phyloP scores from a whole-genome alignment of 2,113 vertebrate genomes.

The Megaceryle torquata region DNA sequence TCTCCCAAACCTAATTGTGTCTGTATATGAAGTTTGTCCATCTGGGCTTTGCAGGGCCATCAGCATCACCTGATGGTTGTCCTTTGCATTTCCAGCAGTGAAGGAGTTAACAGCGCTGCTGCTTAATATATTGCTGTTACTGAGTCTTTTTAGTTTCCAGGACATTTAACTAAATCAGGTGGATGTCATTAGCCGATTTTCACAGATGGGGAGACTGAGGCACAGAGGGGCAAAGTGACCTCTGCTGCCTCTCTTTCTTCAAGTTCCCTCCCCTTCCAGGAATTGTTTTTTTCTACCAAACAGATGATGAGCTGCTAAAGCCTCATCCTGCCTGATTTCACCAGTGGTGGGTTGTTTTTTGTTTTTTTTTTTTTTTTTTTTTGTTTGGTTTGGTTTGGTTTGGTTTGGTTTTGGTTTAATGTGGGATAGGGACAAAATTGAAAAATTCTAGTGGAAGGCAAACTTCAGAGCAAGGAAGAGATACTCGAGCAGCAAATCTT shows the following conservation, averaged over 20 bases:
- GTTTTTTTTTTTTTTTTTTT: background rate
- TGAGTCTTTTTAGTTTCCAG: slow-evolving; percentile 35
- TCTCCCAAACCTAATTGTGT: slow-evolving; percentile 7
- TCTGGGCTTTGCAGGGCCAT: slow-evolving; percentile 22
- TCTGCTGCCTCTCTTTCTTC: background rate
- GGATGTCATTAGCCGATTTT: slow-evolving; percentile 33
- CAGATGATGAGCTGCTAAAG: background rate
- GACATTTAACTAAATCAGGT: slow-evolving; percentile 45
- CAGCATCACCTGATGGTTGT: background rate
- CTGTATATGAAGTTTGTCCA: slow-evolving; percentile 37
- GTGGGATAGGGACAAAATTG: background rate
- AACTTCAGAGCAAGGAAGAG: background rate
- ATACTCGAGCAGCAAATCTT: background rate
- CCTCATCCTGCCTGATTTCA: background rate
- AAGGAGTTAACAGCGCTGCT: slow-evolving; percentile 41
- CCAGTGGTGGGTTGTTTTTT: background rate
- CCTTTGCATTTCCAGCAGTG: background rate
- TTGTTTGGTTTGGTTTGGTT: too few species aligned
- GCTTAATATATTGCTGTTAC: slow-evolving; percentile 6
- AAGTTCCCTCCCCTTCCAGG: background rate
- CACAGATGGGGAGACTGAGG: slow-evolving; percentile 63
- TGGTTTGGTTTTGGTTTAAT: background rate
- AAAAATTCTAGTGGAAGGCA: background rate
- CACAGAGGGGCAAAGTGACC: slow-evolving; percentile 11
- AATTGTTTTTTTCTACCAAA: background rate